A percentile compares a stretch with the other conserved stretches of the same genome.
phyloP scores from a whole-genome alignment of 1,140 invertebrate species.

The Homarus americanus region DNA sequence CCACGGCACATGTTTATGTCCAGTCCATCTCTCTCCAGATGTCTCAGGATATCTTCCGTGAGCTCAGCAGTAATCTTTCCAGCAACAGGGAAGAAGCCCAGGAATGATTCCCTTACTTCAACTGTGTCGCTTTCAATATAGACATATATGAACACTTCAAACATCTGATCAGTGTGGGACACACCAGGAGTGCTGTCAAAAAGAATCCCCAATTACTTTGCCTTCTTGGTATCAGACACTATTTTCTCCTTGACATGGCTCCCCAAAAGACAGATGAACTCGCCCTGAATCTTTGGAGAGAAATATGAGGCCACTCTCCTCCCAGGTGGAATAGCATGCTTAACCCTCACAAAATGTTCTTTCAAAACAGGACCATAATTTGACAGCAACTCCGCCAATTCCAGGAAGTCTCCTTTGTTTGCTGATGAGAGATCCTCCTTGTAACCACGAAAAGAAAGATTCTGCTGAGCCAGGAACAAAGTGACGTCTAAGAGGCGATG shows the following conservation, averaged over 20 bases:
- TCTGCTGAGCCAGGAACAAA: conserved; percentile 14
- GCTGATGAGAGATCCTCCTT: neutral
- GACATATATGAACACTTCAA: conserved; percentile 11
- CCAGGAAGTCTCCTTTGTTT: conserved; percentile 23
- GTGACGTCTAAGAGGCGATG: neutral
- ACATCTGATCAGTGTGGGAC: conserved; percentile 28
- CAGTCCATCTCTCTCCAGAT: too few relatives aligned
- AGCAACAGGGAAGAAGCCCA: neutral
- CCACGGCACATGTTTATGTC: too few relatives aligned
- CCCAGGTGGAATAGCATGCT: neutral
- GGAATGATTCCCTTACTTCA: too few relatives aligned
- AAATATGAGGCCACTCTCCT: neutral
- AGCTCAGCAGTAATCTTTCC: neutral
- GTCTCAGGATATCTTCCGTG: too few relatives aligned
- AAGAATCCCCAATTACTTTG: too few relatives aligned
- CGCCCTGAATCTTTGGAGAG: too few relatives aligned
- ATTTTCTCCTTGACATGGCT: neutral
- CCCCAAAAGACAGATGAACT: too few relatives aligned
- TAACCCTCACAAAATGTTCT: too few relatives aligned
- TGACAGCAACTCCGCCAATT: too few relatives aligned
- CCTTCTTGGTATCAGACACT: too few relatives aligned
- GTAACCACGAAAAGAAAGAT: conserved; percentile 26
- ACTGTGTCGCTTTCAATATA: too few relatives aligned
- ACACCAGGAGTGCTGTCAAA: conserved; percentile 26
- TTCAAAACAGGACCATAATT: too few relatives aligned